Conservation (phyloP, 2,113 vertebrate genomes). For the Archocentrus centrarchus region DNA sequence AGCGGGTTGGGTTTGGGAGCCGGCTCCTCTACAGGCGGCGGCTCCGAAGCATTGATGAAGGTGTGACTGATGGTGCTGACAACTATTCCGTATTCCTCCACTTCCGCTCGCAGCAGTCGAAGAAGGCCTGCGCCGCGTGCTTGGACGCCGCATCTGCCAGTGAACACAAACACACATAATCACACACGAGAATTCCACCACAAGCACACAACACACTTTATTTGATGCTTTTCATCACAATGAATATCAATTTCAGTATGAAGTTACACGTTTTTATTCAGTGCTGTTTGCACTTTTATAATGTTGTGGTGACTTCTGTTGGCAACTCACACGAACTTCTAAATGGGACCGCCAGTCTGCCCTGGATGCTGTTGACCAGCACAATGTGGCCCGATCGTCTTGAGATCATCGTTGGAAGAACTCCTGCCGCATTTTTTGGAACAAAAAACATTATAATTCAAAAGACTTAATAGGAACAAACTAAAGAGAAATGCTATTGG, state of each 20-base stretch:
- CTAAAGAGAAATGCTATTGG: background rate
- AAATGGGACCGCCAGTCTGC: constrained; percentile 92
- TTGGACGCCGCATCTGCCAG: constrained; percentile 92
- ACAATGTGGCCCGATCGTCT: constrained; percentile 92
- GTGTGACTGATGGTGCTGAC: constrained; percentile 94
- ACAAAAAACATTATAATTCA: background rate
- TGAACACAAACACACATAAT: background rate
- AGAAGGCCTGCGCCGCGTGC: constrained; percentile 94
- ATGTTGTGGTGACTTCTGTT: background rate
- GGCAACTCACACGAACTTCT: constrained; percentile 92
- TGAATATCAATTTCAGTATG: too few species aligned
- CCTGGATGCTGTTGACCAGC: constrained; percentile 93
- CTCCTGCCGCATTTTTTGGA: constrained; percentile 76
- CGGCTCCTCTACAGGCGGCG: background rate
- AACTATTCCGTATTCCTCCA: constrained; percentile 91
- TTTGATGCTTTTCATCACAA: background rate
- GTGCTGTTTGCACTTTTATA: background rate
- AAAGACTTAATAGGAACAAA: background rate
- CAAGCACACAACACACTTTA: background rate
- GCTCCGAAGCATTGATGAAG: constrained; percentile 85
- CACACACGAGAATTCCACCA: constrained; percentile 26
- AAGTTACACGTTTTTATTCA: background rate
- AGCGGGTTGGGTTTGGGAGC: constrained; percentile 54
- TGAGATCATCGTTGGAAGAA: constrained; percentile 94
- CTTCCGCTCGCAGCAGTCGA: constrained; percentile 94